Base-by-base conservation (phyloP, 2,113 vertebrate genomes). In the Anolis carolinensis region DNA sequence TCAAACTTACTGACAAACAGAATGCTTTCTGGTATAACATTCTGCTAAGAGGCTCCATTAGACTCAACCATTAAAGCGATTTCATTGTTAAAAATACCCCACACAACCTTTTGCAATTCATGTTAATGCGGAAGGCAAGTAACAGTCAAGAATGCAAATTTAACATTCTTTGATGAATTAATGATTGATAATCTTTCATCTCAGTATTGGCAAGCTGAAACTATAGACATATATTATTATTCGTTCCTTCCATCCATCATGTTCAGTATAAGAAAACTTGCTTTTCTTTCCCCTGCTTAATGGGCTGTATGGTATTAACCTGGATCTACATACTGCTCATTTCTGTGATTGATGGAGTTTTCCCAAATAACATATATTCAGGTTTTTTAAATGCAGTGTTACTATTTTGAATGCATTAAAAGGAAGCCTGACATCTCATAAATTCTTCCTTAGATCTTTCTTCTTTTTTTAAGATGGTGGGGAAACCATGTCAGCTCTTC, bases 271-370 rank as follows among this genome's bases (percentile, higher is more conserved):
- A 93, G 81, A 70, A 96, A 95, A 96, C 92, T 94, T 95, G 39
- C 89, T 92, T 93, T 59, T 1, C 62, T 93, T 94, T 86, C 82
- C 89, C 95, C 88, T 96, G 88, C 94, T 95, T 96, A 96, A 95
- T 95, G 95, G 94, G 83, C 90, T 96, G 93, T 93, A 95, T 95
- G 92, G 83, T 94, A 95, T 90, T 94, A 94, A 94, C 91, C 91
- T 88, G 79, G 90, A 88, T 89, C 90, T 90, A 62, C 80, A 90
- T 84, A 3, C 72, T 90, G 76, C 76, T 94, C 92, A 90, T 95
- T 95, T 94, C 84, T 63, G 77, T 95, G 95, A 95, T 73, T 95
- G 88, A 95, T 95, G 75, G 68, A 86, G 90, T 95, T 92, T 86
- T 86, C 25, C 59, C 86, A 93, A 94, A 91, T 30, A 90, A 62